These are phyloP conservation scores for Acromyrmex heyeri DNA, from an alignment of 1,140 invertebrate species.

Conservation along the genomic window DNA sequence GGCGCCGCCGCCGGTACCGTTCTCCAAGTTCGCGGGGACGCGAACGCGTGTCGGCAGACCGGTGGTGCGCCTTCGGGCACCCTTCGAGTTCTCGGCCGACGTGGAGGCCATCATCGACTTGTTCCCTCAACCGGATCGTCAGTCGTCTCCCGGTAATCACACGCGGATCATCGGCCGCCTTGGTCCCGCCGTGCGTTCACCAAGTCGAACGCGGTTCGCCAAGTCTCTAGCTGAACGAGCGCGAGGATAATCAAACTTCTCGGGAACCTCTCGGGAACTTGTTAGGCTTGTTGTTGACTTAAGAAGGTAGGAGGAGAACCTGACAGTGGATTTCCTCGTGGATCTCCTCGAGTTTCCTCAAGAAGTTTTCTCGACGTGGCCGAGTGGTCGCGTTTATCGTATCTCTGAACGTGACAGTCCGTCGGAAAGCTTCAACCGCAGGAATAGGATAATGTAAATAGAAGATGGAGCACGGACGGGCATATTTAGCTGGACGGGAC, in stretches of 20 bases:
- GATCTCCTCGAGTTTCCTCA: neutral
- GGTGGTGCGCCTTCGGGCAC: conserved; percentile 72
- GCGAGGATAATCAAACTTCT: neutral
- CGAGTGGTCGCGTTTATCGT: neutral
- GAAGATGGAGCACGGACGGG: conserved; percentile 2
- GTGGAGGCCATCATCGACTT: conserved; percentile 65
- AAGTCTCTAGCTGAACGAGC: neutral
- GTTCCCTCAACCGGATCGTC: neutral
- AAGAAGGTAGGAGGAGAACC: neutral
- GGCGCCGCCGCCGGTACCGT: conserved; percentile 46
- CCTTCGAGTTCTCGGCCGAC: conserved; percentile 66
- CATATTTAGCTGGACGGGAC: conserved; percentile 41
- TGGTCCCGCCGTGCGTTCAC: neutral
- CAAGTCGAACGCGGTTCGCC: neutral
- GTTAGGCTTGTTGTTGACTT: neutral
- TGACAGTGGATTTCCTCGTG: neutral
- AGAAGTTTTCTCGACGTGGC: neutral
- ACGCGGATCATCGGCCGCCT: neutral
- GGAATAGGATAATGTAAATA: conserved; percentile 25
- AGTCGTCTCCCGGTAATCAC: neutral
- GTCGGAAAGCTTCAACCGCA: neutral
- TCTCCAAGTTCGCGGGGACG: conserved; percentile 46
- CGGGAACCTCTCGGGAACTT: neutral
- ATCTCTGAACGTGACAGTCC: conserved; percentile 11
- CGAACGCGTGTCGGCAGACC: conserved; percentile 59